Evolutionary conservation across 2,113 vertebrate genomes (phyloP), one percentile per base, ranked within the genome.

Genomic region (Mesoclemmys tuberculata): DNA sequence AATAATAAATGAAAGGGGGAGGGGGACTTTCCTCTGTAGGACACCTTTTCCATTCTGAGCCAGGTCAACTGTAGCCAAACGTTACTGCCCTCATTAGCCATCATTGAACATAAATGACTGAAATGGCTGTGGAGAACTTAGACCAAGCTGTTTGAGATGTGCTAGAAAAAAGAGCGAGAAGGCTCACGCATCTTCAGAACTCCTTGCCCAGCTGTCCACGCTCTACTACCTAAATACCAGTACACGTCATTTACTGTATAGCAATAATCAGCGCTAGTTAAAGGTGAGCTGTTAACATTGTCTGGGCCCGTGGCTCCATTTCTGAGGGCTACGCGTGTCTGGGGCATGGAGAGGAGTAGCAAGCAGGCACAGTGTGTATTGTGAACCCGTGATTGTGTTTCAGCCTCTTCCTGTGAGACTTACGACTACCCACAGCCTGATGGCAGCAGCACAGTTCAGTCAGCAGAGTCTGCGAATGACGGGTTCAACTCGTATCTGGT

Each of bases 331-430:
- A 5, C 13, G 75, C 86, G 75, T 54, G 55, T 10, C 27, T 5
- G 52, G 58, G 27, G 18, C 27, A 14, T 38, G 2, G 18, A 11
- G 5, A 78, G 16, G 49, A 24, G 9, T 41, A 16, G 14, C 9
- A 19, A 54, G 41, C 61, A 21, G 64, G n/a, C 19, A 10, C 64
- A 9, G 10, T 21, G 3, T 78, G 5, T 51, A 0, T 26, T 64
- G 2, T 91, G 27, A 38, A 11, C 95, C 88, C 95, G 82, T 96
- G 93, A 41, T 92, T 97, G 27, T 94, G 29, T 92, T 93, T 9
- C 97, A 99, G 99, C 99, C 90, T 99, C 99, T 77, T 99, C 99
- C 52, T 99, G 99, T 35, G 99, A 99, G 98, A 99, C 98, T 0
- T 99, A 98, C 10, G 99, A 98, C 92, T 99, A 99, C 93, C 99